Evolutionary conservation across 1,140 invertebrate species (phyloP), one percentile per base, ranked within the genome.

Genomic region (Triops longicaudatus): DNA sequence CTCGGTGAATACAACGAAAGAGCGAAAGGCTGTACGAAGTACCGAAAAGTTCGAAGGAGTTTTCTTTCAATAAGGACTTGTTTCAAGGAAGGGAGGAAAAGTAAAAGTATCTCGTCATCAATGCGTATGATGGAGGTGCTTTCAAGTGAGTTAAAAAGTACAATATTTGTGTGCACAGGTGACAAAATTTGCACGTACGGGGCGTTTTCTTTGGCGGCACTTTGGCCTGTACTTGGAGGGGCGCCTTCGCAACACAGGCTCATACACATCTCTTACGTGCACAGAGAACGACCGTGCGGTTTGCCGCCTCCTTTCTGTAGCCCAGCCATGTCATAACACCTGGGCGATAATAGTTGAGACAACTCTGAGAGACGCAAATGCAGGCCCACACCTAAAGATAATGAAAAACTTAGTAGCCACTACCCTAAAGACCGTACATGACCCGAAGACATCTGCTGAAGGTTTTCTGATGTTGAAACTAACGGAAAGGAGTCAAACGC

Each of bases 391-490:
- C 50, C 50, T 63, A 63, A 63, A 63, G 50, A 63, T 63, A 63
- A 63, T 63, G 50, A 63, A 63, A 63, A 63, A 63, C 50, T 63
- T 63, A 63, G 50, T 63, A 63, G 50, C 50, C 50, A 63, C 50
- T 63, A 63, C 50, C 50, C 50, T 63, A 63, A 63, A 63, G 10
- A 63, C 50, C 17, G 50, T 63, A 22, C 22, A 63, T 22, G 50
- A 63, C 50, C 22, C 50, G 14, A 22, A 22, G 22, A n/a, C 6
- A 14, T 63, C 14, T 63, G 50, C 22, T 63, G 22, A 63, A 63
- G 22, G 14, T 63, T 63, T 22, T 22, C n/a, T 6, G 50, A 10
- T 63, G 50, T 22, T 63, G 50, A 63, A 63, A 22, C 50, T 63
- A 63, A 14, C 50, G 50, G 50, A 63, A 63, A 63, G 50, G 17